Conservation (phyloP, 2,113 vertebrate genomes). For the Lepisosteus osseus region DNA sequence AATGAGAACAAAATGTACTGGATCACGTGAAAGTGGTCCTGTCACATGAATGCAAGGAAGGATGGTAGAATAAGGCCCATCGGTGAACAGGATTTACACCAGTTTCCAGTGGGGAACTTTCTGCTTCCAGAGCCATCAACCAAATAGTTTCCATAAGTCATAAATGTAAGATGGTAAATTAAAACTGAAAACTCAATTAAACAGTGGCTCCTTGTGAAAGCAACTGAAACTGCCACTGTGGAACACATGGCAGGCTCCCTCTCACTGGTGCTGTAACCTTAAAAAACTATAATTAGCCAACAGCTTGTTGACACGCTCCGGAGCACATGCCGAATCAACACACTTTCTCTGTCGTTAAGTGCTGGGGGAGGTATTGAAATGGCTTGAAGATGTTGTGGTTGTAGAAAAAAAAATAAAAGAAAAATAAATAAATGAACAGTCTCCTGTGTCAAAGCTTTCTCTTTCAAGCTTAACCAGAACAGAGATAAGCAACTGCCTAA, state of each 20-base stretch:
- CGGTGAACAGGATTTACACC: too few relatives aligned
- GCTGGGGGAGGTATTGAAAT: conserved; percentile 6
- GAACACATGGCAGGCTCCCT: conserved; percentile 14
- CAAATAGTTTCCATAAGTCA: neutral
- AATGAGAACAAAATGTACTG: too few relatives aligned
- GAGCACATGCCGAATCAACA: neutral
- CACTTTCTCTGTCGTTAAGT: conserved; percentile 7
- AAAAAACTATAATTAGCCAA: neutral
- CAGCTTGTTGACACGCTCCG: conserved; percentile 12
- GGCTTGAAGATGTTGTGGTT: conserved; percentile 13
- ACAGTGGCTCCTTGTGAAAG: conserved; percentile 9
- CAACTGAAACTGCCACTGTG: conserved; percentile 21
- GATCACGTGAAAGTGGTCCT: too few relatives aligned
- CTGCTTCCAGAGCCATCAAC: too few relatives aligned
- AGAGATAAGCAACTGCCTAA: neutral
- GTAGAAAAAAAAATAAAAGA: neutral
- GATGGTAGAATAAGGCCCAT: too few relatives aligned
- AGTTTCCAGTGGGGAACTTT: too few relatives aligned
- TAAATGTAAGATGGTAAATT: neutral
- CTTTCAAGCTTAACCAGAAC: neutral
- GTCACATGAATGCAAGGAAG: too few relatives aligned
- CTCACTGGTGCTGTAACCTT: neutral
- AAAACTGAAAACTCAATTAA: conserved; percentile 19
- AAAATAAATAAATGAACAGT: neutral
- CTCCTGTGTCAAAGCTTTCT: neutral